These are phyloP conservation scores for Tapirus terrestris DNA, from an alignment of 2,113 vertebrate species.

Conservation along the genomic window DNA sequence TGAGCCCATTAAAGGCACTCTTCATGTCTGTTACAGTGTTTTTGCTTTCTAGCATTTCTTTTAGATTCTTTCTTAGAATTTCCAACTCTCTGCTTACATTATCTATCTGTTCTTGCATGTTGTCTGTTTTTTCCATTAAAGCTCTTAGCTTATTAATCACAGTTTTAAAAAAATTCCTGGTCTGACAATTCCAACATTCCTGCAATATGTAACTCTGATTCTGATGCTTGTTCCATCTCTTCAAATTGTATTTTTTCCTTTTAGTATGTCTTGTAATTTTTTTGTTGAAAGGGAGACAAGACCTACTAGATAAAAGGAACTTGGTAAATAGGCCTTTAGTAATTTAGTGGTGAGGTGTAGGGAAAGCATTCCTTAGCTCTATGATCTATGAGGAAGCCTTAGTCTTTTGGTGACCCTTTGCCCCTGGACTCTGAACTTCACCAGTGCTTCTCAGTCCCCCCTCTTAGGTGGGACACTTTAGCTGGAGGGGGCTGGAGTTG, in stretches of 20 bases:
- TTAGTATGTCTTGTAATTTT: not conserved
- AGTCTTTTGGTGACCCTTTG: not conserved
- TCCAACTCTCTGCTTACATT: not conserved
- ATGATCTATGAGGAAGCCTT: not conserved
- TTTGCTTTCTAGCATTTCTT: not conserved
- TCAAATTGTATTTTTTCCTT: not conserved
- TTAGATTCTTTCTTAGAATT: constrained; percentile 3
- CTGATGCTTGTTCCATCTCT: not conserved
- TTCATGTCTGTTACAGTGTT: not conserved
- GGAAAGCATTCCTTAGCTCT: not conserved
- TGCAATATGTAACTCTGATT: not conserved
- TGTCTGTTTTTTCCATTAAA: not conserved
- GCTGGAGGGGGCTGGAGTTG: not conserved
- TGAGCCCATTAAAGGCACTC: not conserved
- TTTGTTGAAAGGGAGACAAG: not conserved
- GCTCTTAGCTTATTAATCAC: not conserved
- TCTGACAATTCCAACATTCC: not conserved
- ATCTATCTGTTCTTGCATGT: not conserved
- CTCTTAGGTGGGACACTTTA: not conserved
- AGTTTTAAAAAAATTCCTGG: not conserved
- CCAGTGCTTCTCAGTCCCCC: not conserved
- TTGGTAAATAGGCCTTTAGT: not conserved
- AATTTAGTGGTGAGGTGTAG: not conserved
- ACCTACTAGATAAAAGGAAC: not conserved
- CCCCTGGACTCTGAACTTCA: not conserved